Evolutionary conservation across 2,888 invertebrate genomes (phyloP).

Genomic region (Cosmorhoe ocellata): DNA sequence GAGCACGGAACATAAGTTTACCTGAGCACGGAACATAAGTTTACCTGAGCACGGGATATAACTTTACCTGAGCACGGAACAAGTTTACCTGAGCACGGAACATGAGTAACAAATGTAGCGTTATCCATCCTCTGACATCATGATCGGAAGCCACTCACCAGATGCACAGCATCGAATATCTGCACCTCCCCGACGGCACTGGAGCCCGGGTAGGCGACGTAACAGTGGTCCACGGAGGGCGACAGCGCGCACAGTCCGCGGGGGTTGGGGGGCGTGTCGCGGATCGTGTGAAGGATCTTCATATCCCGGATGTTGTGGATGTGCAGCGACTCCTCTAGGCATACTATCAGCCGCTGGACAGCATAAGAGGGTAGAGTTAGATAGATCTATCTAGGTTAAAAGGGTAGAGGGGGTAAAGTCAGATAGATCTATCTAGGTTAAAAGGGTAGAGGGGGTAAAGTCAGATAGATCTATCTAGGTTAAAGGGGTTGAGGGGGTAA

Average conservation of each 20-base stretch:
- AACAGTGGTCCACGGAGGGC: conserved; percentile 94
- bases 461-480: not conserved
- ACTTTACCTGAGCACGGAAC: too few species aligned
- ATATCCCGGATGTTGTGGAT: conserved; percentile 99
- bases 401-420: too few species aligned
- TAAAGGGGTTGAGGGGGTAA: too few species aligned
- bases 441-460: too few species aligned
- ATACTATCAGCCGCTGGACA: conserved; percentile 94
- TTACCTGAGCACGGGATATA: too few species aligned
- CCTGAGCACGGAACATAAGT: too few species aligned
- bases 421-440: not conserved
- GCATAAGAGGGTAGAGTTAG: too few species aligned
- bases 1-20: too few species aligned
- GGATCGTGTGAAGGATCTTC: conserved; percentile 98
- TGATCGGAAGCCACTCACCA: conserved; percentile 82
- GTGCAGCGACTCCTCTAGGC: conserved; percentile 97
- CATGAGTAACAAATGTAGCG: too few species aligned
- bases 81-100: too few species aligned
- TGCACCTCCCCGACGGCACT: conserved; percentile 96
- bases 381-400: not conserved
- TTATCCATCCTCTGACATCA: too few species aligned
- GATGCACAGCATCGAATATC: conserved; percentile 95
- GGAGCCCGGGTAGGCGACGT: conserved; percentile 98
- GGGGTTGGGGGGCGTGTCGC: conserved; percentile 98
- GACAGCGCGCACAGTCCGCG: conserved; percentile 96